Conservation (phyloP, 2,888 invertebrate species). For the Latrodectus hesperus region DNA sequence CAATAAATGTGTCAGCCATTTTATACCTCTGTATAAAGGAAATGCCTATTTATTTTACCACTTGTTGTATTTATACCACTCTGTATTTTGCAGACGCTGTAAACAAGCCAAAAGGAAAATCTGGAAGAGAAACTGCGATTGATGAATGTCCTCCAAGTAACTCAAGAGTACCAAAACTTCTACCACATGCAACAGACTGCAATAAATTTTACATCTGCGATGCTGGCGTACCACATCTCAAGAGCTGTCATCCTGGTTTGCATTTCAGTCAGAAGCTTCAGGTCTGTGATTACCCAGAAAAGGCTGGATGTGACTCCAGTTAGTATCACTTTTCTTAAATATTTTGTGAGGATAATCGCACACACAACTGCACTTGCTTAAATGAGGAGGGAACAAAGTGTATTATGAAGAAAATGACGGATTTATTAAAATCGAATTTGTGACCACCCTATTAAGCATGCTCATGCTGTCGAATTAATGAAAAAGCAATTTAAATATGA, state of each 20-base stretch:
- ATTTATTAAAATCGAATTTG: too few relatives aligned
- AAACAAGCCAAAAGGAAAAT: not conserved
- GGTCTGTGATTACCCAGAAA: conserved; percentile 43
- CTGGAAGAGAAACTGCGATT: not conserved
- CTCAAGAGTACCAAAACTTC: not conserved
- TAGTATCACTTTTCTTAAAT: not conserved
- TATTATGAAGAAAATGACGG: not conserved
- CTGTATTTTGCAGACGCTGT: not conserved
- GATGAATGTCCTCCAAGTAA: conserved; percentile 12
- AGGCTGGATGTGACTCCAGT: conserved; percentile 36
- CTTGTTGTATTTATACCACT: too few relatives aligned
- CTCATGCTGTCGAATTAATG: too few relatives aligned
- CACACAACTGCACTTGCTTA: not conserved
- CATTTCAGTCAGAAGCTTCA: conserved; percentile 33
- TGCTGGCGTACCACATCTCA: conserved; percentile 3
- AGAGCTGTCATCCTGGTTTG: conserved; percentile 27
- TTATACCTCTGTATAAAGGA: too few relatives aligned
- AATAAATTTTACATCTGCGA: conserved; percentile 28
- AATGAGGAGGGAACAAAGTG: not conserved
- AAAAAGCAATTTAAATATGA: too few relatives aligned
- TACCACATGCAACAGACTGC: conserved; percentile 28
- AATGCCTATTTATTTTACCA: too few relatives aligned
- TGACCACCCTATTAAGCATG: too few relatives aligned
- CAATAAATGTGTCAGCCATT: too few relatives aligned
- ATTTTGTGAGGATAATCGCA: not conserved